Evolutionary conservation across 2,888 invertebrate genomes (phyloP).

Genomic region (Neocrepidodera transversa): DNA sequence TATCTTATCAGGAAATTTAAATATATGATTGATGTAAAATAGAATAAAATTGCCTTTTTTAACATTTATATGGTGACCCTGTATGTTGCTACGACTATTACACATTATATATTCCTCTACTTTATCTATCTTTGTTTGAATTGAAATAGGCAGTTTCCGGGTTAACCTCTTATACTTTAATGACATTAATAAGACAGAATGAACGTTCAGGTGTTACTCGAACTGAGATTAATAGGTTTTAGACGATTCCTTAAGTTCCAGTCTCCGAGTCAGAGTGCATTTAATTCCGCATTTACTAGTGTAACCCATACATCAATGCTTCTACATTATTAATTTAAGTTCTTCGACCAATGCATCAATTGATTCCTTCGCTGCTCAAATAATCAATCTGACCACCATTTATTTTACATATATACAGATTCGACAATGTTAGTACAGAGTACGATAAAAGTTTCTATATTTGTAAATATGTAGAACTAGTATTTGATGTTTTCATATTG

Average conservation of each 20-base stretch:
- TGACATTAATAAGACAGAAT: constrained; percentile 11
- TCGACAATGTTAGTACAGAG: too few species aligned
- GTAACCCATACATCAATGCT: constrained; percentile 12
- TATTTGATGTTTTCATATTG: neutral
- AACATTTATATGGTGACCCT: too few species aligned
- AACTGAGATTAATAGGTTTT: constrained; percentile 18
- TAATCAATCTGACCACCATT: too few species aligned
- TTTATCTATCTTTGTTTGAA: neutral
- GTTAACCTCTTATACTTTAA: neutral
- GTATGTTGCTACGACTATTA: neutral
- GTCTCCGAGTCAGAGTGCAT: constrained; percentile 1
- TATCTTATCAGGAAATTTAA: too few species aligned
- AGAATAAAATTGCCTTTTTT: too few species aligned
- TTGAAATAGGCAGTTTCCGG: neutral
- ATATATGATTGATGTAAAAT: too few species aligned
- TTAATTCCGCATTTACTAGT: constrained; percentile 9
- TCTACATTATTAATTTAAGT: constrained; percentile 2
- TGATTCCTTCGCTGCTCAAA: too few species aligned
- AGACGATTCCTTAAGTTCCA: constrained; percentile 16
- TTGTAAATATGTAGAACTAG: too few species aligned
- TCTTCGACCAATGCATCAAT: constrained; percentile 7
- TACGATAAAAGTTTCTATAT: too few species aligned
- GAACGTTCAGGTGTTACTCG: constrained; percentile 9
- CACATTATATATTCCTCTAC: neutral
- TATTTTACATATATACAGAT: too few species aligned